These are phyloP conservation scores for Hirtodrosophila duncani DNA, from an alignment of 2,888 invertebrate genomes.

Conservation along the genomic window DNA sequence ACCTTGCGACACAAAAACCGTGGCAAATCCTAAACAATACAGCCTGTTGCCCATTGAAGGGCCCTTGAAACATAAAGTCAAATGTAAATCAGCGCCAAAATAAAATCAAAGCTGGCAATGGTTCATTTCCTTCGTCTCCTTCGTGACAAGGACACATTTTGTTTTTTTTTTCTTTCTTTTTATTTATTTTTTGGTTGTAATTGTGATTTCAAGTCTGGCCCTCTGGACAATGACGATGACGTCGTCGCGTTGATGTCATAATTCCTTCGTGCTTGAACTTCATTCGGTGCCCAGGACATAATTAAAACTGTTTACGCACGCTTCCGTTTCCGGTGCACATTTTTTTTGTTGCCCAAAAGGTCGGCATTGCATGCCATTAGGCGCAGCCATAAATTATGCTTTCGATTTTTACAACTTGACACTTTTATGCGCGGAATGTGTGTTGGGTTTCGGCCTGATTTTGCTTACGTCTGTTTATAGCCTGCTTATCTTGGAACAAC, in stretches of 20 bases:
- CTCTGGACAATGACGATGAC: constrained; percentile 39
- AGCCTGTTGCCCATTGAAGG: constrained; percentile 31
- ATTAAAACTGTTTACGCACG: constrained; percentile 63
- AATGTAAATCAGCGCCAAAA: not conserved
- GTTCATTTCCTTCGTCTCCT: constrained; percentile 26
- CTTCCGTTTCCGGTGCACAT: constrained; percentile 47
- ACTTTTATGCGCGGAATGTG: constrained; percentile 32
- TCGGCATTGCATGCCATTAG: not conserved
- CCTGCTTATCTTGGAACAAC: constrained; percentile 22
- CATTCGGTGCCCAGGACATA: constrained; percentile 35
- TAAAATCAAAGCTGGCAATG: constrained; percentile 43
- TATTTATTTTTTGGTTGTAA: not conserved
- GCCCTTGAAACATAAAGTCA: not conserved
- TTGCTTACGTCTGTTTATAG: not conserved
- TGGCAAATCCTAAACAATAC: constrained; percentile 20
- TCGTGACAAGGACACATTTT: constrained; percentile 53
- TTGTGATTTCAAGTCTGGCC: constrained; percentile 2
- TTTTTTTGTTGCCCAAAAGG: constrained; percentile 26
- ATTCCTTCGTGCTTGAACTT: constrained; percentile 33
- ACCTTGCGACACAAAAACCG: too few species aligned
- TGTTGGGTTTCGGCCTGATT: constrained; percentile 2
- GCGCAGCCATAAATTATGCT: constrained; percentile 26
- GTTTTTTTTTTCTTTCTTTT: not conserved
- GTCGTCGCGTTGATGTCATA: constrained; percentile 58
- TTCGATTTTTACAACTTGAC: constrained; percentile 48